These are phyloP conservation scores for Mastomys coucha DNA, from an alignment of 2,113 vertebrate species.

Conservation along the genomic window DNA sequence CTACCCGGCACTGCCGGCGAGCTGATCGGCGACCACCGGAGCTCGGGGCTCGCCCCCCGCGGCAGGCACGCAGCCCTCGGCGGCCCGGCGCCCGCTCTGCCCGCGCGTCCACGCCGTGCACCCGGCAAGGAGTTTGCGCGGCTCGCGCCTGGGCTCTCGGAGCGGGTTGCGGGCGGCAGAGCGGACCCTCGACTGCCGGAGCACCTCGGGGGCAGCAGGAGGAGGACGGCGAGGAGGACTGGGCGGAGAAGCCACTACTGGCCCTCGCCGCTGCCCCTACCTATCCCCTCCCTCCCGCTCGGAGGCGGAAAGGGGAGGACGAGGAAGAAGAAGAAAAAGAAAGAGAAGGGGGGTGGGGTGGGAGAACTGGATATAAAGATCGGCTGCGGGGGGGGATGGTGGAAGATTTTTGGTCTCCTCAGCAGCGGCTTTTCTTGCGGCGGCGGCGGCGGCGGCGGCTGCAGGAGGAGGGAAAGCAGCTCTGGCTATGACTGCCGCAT, in stretches of 20 bases:
- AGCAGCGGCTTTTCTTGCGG: conserved; percentile 78
- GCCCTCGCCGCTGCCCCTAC: conserved; percentile 64
- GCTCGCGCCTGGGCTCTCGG: conserved; percentile 14
- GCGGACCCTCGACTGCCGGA: conserved; percentile 38
- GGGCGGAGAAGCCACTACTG: conserved; percentile 55
- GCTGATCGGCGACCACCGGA: conserved; percentile 56
- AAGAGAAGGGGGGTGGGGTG: conserved; percentile 77
- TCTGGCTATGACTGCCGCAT: conserved; percentile 68
- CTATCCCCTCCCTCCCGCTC: conserved; percentile 62
- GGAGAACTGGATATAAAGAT: conserved; percentile 70
- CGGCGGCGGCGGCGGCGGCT: conserved; percentile 69
- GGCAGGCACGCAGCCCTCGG: conserved; percentile 51
- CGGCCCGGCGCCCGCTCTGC: conserved; percentile 37
- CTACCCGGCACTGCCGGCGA: conserved; percentile 65
- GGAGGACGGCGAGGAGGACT: conserved; percentile 4
- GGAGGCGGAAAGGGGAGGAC: conserved; percentile 67
- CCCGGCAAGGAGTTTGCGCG: conserved; percentile 73
- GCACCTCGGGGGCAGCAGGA: conserved; percentile 19
- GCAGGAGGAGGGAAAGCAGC: conserved; percentile 48
- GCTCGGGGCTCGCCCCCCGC: conserved; percentile 56
- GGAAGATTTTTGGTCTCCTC: conserved; percentile 78
- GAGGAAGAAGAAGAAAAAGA: conserved; percentile 78
- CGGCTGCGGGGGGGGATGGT: conserved; percentile 81
- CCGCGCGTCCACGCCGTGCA: conserved; percentile 61
- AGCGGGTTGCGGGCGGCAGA: conserved; percentile 41